A percentile compares a stretch with the other conserved stretches of the same genome.
phyloP scores from a whole-genome alignment of 2,888 invertebrate species.

The Margaritifera margaritifera region DNA sequence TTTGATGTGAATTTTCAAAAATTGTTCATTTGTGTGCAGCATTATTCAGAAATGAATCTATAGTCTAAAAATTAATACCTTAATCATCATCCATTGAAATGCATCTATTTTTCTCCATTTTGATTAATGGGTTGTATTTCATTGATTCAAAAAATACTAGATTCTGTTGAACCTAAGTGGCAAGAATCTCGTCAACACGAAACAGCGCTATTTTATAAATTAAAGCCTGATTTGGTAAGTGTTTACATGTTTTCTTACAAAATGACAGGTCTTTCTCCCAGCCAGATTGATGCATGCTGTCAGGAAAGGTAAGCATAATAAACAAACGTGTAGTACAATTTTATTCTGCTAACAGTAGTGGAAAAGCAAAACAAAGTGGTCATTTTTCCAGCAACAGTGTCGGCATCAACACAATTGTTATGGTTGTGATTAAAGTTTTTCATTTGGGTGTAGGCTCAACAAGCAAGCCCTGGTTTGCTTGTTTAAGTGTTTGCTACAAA shows the following conservation, averaged over 20 bases:
- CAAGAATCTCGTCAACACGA: slow-evolving; percentile 60
- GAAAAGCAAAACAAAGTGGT: too few species aligned
- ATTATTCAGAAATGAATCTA: slow-evolving; percentile 1
- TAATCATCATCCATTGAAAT: background rate
- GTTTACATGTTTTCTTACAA: slow-evolving; percentile 36
- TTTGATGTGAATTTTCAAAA: background rate
- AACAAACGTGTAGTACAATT: too few species aligned
- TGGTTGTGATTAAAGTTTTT: too few species aligned
- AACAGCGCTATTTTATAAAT: slow-evolving; percentile 46
- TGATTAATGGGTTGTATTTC: slow-evolving; percentile 66
- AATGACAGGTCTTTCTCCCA: background rate
- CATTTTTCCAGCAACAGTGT: too few species aligned
- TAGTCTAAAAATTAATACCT: background rate
- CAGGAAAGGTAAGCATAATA: too few species aligned
- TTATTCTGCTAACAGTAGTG: too few species aligned
- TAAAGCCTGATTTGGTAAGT: slow-evolving; percentile 58
- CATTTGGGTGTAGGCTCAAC: too few species aligned
- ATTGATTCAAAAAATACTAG: slow-evolving; percentile 67
- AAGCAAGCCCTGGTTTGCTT: too few species aligned
- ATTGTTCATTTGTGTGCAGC: background rate
- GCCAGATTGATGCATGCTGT: too few species aligned
- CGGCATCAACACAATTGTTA: too few species aligned
- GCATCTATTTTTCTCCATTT: slow-evolving; percentile 29
- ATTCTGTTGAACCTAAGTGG: slow-evolving; percentile 61
- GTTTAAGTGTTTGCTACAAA: too few species aligned